Conservation (phyloP, 1,140 invertebrate species). For the Coenobita brevimanus region DNA sequence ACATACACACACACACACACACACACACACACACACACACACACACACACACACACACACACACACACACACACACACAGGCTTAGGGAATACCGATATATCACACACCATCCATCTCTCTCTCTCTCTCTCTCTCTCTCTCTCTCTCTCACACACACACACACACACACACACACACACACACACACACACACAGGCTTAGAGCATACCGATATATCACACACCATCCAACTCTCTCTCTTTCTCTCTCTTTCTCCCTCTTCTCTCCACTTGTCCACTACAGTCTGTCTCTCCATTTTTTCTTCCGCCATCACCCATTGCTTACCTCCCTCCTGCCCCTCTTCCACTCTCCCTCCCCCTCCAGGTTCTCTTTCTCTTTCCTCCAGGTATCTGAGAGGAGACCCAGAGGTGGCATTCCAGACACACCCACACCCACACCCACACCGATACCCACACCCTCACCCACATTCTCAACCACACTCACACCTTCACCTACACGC, state of each 20-base stretch:
- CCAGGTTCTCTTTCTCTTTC: too few species aligned
- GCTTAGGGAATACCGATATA: background rate
- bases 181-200: slow-evolving; percentile 18
- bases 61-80: slow-evolving; percentile 4
- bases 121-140: background rate
- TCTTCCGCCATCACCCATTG: too few species aligned
- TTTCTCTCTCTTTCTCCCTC: too few species aligned
- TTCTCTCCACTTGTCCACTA: too few species aligned
- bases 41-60: slow-evolving; percentile 38
- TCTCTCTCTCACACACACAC: background rate
- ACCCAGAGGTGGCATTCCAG: background rate
- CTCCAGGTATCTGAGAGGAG: too few species aligned
- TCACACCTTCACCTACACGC: background rate
- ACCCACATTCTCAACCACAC: background rate
- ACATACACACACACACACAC: slow-evolving; percentile 18
- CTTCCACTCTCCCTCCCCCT: too few species aligned
- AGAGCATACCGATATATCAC: too few species aligned
- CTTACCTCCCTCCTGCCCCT: too few species aligned
- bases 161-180: background rate
- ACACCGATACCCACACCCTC: background rate
- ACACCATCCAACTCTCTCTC: too few species aligned
- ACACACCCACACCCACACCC: background rate
- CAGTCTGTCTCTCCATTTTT: too few species aligned
- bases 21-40: slow-evolving; percentile 2
- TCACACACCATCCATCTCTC: too few species aligned